Percentiles rank a stretch among this genome's conserved stretches.
Conservation (phyloP, 2,888 invertebrate species). For the Tenodera sinensis region DNA sequence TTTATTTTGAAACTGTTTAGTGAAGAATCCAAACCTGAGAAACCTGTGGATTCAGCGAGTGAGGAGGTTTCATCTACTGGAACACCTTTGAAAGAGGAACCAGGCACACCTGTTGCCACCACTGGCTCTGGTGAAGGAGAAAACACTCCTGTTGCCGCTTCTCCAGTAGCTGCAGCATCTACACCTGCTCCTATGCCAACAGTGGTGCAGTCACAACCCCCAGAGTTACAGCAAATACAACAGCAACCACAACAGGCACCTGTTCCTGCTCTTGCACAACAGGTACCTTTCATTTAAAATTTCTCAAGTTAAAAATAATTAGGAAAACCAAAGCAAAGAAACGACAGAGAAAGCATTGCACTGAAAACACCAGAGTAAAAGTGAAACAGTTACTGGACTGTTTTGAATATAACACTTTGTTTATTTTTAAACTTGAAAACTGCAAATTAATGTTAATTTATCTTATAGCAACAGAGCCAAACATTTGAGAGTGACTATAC, state of each 20-base stretch:
- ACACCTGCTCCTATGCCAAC: not conserved
- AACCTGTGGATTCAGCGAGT: constrained; percentile 31
- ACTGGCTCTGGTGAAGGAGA: constrained; percentile 33
- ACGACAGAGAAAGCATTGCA: too few species aligned
- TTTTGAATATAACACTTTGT: too few species aligned
- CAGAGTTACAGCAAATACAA: constrained; percentile 30
- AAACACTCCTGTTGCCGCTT: constrained; percentile 11
- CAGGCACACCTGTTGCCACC: constrained; percentile 18
- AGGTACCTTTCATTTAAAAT: not conserved
- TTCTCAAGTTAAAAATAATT: not conserved
- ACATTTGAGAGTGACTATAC: too few species aligned
- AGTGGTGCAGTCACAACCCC: not conserved
- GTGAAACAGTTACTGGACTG: too few species aligned
- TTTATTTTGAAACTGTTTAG: not conserved
- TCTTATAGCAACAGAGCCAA: too few species aligned
- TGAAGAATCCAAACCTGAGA: constrained; percentile 30
- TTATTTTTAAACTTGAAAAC: too few species aligned
- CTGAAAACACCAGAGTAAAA: too few species aligned
- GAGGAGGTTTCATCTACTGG: constrained; percentile 41
- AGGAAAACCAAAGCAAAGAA: too few species aligned
- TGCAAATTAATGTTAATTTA: too few species aligned
- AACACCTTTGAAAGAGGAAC: constrained; percentile 39
- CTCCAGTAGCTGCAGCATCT: not conserved
- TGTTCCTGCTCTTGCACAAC: constrained; percentile 3
- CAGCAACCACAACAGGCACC: constrained; percentile 30